Evolutionary conservation across 2,113 vertebrate genomes (phyloP), one percentile per base, ranked within the genome.

Genomic region (Hemibagrus wyckioides): DNA sequence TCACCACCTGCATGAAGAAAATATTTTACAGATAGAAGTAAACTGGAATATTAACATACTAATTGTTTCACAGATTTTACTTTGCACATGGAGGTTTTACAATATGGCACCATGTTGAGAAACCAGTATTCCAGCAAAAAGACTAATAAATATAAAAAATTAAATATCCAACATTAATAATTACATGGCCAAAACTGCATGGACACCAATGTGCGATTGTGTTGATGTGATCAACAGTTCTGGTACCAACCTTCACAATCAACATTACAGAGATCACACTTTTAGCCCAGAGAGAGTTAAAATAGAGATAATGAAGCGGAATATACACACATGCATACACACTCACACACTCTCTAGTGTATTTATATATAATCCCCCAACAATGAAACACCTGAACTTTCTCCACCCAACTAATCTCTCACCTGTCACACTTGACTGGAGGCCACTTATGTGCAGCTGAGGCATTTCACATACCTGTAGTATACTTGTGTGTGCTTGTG

Each of bases 1-100:
- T 98, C 85, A 99, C 76, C 0, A 97, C 94, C 95, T 96, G 80
- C 30, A 23, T 75, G 25, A 8, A 30, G 10, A 19, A 30, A 13
- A 33, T 2, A 33, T 23, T 19, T 19, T 7, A 48, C 44, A 48
- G 44, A 8, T 7, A 48, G 44, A 48, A 48, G 9, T 48, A 44
- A 4, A 44, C 3, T 4, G 6, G 41, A 44, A 3, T 44, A 44
- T 44, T 3, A 44, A 44, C 6, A 44, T 44, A 44, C 41, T 6
- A 21, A 57, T 23, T 61, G n/a, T 30, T 33, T n/a, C 6, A 67
- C 65, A 67, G 11, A 57, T n/a, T n/a, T n/a, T n/a, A n/a, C n/a
- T n/a, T n/a, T n/a, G n/a, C n/a, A n/a, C n/a, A n/a, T n/a, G n/a
- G n/a, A n/a, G n/a, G n/a, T n/a, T n/a, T 67, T 13, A 71, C 33